Conservation (phyloP, 2,888 invertebrate species). For the Isoperla grammatica region DNA sequence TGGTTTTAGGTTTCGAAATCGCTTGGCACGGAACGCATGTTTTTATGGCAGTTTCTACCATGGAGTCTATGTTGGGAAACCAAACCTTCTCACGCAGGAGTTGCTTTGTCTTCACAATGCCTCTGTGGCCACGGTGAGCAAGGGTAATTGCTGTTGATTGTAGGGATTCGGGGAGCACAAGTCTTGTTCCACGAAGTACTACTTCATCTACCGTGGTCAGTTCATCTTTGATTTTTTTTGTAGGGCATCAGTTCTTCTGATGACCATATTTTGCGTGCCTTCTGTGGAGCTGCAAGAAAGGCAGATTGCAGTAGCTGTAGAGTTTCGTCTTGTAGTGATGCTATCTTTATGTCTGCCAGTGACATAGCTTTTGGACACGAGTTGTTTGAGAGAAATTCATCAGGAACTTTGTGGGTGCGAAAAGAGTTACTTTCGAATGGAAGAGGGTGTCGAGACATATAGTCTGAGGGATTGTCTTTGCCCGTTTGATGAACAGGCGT, state of each 20-base stretch:
- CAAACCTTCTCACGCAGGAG: background rate
- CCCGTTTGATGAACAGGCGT: background rate
- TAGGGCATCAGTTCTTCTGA: background rate
- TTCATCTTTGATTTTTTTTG: background rate
- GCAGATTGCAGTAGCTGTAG: background rate
- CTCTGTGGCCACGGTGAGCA: conserved; percentile 5
- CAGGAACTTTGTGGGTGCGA: background rate
- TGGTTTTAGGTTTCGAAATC: background rate
- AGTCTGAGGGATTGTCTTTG: conserved; percentile 2
- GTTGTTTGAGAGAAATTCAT: background rate
- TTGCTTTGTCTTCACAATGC: conserved; percentile 3
- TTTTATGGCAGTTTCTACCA: background rate
- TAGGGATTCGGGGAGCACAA: background rate
- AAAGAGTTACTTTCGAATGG: background rate
- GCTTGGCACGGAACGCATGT: background rate
- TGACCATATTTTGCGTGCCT: too few species aligned
- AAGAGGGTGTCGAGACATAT: conserved; percentile 1
- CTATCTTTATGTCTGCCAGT: background rate
- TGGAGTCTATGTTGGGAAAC: background rate
- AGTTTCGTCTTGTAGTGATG: background rate
- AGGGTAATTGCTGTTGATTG: background rate
- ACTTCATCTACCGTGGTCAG: background rate
- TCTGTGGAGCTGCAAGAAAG: too few species aligned
- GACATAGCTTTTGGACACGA: background rate
- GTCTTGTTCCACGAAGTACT: background rate